These are phyloP conservation scores for Psilanteris sp. DNA, from an alignment of 1,140 invertebrate species.

Conservation along the genomic window DNA sequence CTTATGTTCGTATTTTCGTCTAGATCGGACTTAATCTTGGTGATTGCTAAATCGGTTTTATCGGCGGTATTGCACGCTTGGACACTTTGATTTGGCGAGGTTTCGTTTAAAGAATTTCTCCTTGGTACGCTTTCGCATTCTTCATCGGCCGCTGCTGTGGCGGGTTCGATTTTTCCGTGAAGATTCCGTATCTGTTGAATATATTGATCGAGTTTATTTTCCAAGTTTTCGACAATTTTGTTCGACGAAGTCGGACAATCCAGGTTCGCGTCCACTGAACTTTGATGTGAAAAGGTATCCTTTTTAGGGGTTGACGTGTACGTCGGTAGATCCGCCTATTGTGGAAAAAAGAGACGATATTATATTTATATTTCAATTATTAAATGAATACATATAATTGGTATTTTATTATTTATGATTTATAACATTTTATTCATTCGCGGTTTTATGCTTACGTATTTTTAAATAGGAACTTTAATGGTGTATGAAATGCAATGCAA, in stretches of 20 bases:
- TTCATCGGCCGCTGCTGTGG: constrained; percentile 47
- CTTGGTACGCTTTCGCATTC: constrained; percentile 73
- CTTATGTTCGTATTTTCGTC: constrained; percentile 20
- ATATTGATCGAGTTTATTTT: constrained; percentile 70
- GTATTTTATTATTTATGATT: no score
- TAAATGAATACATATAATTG: no score
- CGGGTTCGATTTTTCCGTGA: constrained; percentile 45
- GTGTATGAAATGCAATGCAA: no score
- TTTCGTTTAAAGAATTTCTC: constrained; percentile 71
- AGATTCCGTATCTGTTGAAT: constrained; percentile 70
- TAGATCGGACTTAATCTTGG: constrained; percentile 11
- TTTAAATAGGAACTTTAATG: no score
- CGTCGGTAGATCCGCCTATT: constrained; percentile 12
- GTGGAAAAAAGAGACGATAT: background rate
- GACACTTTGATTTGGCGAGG: constrained; percentile 66
- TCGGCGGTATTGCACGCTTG: constrained; percentile 30
- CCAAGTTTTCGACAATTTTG: constrained; percentile 29
- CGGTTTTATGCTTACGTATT: no score
- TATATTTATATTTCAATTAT: no score
- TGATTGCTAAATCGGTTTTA: constrained; percentile 31
- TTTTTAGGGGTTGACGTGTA: constrained; percentile 15
- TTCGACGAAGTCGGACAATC: background rate
- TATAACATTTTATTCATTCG: no score
- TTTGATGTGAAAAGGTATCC: background rate
- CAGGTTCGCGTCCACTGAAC: background rate